Percentiles rank a stretch among this genome's conserved stretches.
These are phyloP conservation scores for Luscinia megarhynchos DNA, from an alignment of 2,797 vertebrate species.

Conservation along the genomic window DNA sequence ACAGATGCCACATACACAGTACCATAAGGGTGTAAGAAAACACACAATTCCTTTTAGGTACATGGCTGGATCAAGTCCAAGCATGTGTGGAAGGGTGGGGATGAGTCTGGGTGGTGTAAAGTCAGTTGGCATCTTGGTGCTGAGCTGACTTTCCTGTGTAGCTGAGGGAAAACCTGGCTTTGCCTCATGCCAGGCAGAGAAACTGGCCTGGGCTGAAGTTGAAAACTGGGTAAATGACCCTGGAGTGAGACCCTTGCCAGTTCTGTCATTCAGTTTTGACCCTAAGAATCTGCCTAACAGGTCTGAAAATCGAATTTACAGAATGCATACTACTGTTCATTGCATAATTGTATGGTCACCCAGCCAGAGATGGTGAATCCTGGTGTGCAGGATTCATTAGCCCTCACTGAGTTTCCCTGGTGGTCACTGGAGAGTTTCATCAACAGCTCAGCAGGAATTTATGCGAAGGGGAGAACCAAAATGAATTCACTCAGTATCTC, in stretches of 20 bases:
- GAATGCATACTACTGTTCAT: background rate
- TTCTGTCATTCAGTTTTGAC: background rate
- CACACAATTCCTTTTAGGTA: background rate
- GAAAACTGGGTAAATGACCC: background rate
- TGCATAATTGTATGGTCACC: background rate
- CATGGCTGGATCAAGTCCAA: background rate
- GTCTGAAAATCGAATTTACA: conserved; percentile 1
- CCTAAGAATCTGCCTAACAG: background rate
- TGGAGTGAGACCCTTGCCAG: background rate
- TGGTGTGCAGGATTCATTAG: conserved; percentile 5
- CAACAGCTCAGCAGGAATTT: background rate
- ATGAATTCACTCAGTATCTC: background rate
- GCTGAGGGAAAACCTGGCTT: background rate
- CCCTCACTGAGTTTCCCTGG: background rate
- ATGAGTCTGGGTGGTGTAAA: background rate
- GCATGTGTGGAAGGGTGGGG: background rate
- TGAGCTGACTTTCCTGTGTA: background rate
- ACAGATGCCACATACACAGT: background rate
- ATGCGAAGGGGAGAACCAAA: background rate
- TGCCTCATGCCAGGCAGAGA: background rate
- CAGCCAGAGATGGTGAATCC: background rate
- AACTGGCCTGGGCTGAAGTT: background rate
- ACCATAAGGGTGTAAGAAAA: conserved; percentile 25
- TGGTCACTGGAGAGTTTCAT: background rate
- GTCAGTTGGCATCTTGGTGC: background rate